These are phyloP conservation scores for Hippocampus kuda DNA, from an alignment of 2,797 vertebrate genomes.

Conservation along the genomic window DNA sequence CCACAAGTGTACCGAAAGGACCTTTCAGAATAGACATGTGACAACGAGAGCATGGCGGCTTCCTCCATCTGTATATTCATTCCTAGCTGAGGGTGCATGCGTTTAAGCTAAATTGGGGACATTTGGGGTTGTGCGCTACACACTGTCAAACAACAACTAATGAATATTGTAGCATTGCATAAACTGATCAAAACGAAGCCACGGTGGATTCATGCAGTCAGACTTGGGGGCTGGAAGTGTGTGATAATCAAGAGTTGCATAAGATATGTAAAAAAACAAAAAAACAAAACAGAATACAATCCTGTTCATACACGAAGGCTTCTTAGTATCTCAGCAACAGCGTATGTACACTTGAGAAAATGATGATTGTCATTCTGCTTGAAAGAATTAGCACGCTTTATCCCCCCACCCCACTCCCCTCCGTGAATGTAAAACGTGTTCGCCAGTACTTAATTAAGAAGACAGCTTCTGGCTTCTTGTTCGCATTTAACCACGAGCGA, in stretches of 20 bases:
- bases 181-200: neutral
- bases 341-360: conserved; percentile 6
- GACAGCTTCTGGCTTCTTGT: conserved; percentile 27
- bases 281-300: neutral
- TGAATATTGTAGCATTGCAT: neutral
- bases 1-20: no score
- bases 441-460: conserved; percentile 5
- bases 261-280: neutral
- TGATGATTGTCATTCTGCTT: neutral
- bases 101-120: neutral
- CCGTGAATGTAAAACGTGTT: neutral
- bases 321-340: conserved; percentile 34
- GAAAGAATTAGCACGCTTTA: conserved; percentile 1
- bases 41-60: no score
- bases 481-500: conserved; percentile 28
- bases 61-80: neutral
- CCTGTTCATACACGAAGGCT: neutral
- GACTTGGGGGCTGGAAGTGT: neutral
- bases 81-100: neutral
- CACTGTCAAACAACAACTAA: neutral
- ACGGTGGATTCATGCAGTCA: neutral
- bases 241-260: neutral
- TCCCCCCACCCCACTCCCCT: no score
- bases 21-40: no score
- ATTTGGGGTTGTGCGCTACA: neutral